These are phyloP conservation scores for Chlamydotis undulata DNA, from an alignment of 2,113 vertebrate genomes.

Conservation along the genomic window DNA sequence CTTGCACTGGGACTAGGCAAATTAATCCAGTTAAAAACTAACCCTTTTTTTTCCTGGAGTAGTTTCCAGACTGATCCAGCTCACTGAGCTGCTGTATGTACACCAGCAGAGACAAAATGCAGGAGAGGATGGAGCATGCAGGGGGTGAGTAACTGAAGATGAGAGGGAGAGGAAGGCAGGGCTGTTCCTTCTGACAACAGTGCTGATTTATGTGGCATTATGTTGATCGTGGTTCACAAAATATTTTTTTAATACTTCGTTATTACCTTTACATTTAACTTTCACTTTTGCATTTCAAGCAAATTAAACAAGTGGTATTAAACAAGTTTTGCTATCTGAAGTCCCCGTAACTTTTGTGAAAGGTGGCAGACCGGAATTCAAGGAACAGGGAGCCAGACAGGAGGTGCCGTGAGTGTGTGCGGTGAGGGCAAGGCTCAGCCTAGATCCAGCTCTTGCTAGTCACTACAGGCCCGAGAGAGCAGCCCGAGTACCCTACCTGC, in stretches of 20 bases:
- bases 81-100: neutral
- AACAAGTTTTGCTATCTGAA: neutral
- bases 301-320: neutral
- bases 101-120: neutral
- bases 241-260: neutral
- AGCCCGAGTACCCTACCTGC: neutral
- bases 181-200: neutral
- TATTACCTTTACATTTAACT: neutral
- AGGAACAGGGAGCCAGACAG: neutral
- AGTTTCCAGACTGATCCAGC: neutral
- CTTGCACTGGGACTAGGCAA: neutral
- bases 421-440: neutral
- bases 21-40: neutral
- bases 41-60: neutral
- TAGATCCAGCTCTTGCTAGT: neutral
- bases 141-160: neutral
- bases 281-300: neutral
- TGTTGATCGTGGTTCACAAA: fast-evolving
- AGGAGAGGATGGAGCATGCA: neutral
- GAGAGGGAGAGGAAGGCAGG: neutral
- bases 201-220: neutral
- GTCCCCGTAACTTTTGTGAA: neutral
- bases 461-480: neutral
- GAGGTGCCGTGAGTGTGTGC: neutral
- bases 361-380: neutral